phyloP scores from a whole-genome alignment of 2,888 invertebrate species.

The Plagiodera versicolora region DNA sequence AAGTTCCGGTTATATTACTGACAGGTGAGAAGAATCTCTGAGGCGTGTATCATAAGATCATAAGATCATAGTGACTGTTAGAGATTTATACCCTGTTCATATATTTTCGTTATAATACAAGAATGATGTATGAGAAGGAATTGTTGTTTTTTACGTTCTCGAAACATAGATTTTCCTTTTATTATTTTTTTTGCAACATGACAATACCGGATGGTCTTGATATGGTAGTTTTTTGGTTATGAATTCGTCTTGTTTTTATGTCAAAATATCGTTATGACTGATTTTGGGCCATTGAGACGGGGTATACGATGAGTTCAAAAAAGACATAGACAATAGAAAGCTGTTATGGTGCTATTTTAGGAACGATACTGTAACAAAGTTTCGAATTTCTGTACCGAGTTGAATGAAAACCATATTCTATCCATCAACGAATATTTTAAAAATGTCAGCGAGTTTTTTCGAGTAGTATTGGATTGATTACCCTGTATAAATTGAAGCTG shows the following conservation, averaged over 20 bases:
- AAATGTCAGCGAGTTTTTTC: no score
- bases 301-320: conserved; percentile 12
- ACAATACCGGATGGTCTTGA: no score
- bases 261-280: not conserved
- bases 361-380: not conserved
- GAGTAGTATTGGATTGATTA: no score
- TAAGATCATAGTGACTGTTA: no score
- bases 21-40: no score
- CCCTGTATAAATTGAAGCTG: no score
- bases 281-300: not conserved
- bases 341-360: conserved; percentile 23
- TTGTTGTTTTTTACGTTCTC: not conserved
- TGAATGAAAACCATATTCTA: no score
- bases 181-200: not conserved
- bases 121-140: not conserved
- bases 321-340: conserved; percentile 23
- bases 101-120: not conserved
- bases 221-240: no score
- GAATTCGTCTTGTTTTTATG: no score
- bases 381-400: not conserved
- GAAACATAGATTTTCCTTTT: not conserved
- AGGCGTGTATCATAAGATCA: no score
- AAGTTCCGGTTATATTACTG: no score
- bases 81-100: not conserved
- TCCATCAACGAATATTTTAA: no score